Evolutionary conservation across 23 tunicate species (phyloP).

Genomic region (Ciona savignyi): DNA sequence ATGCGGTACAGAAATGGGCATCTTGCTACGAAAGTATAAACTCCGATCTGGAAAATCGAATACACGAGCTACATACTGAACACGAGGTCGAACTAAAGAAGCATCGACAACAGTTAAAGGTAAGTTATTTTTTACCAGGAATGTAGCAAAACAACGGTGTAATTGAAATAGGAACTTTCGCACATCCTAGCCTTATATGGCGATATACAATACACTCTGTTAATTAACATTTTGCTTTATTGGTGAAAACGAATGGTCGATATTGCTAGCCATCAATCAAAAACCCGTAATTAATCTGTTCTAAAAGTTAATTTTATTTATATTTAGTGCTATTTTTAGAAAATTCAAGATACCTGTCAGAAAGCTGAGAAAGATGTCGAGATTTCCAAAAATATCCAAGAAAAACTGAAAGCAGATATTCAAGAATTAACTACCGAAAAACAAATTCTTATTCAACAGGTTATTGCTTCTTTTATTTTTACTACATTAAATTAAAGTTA

Average conservation of each 20-base stretch:
- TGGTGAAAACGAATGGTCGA: too few relatives aligned
- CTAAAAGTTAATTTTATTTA: too few relatives aligned
- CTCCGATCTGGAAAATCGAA: slow-evolving; percentile 14
- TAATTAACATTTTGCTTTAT: too few relatives aligned
- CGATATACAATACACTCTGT: too few relatives aligned
- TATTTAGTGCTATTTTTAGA: neutral
- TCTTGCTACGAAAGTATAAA: slow-evolving; percentile 23
- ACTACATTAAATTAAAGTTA: neutral
- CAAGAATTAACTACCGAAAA: neutral
- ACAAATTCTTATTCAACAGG: neutral
- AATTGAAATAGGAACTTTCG: too few relatives aligned
- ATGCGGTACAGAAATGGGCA: slow-evolving; percentile 28
- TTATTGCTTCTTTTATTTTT: neutral
- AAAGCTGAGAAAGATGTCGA: neutral
- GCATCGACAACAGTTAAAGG: slow-evolving; percentile 11
- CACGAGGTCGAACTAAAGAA: neutral
- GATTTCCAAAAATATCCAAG: neutral
- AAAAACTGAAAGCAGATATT: neutral
- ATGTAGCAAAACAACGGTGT: too few relatives aligned
- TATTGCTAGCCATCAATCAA: too few relatives aligned
- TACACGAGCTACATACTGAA: slow-evolving; percentile 8
- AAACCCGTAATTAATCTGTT: too few relatives aligned
- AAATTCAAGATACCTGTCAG: neutral
- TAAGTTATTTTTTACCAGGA: slow-evolving; percentile 9
- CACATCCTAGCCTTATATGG: too few relatives aligned